These are phyloP conservation scores for Gavialis gangeticus DNA, from an alignment of 2,113 vertebrate genomes.

Conservation along the genomic window DNA sequence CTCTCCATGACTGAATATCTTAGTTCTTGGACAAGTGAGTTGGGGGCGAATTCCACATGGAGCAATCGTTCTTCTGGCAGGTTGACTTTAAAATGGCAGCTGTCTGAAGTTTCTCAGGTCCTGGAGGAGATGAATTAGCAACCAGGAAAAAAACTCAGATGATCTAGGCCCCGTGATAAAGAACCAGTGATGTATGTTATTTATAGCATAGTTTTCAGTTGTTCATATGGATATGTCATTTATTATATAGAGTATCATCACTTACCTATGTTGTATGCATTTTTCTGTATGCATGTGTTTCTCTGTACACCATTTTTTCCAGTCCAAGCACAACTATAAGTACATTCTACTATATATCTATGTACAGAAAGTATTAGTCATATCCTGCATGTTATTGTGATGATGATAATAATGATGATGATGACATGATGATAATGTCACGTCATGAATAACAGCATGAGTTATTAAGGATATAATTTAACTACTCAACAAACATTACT, in stretches of 20 bases:
- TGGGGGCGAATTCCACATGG: not conserved
- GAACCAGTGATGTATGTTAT: not conserved
- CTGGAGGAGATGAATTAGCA: not conserved
- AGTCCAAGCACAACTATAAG: not conserved
- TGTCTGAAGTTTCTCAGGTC: not conserved
- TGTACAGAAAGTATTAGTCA: not conserved
- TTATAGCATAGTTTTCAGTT: not conserved
- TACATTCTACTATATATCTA: not conserved
- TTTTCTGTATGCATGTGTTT: not conserved
- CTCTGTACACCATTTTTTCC: not conserved
- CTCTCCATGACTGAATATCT: not conserved
- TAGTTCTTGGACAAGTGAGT: not conserved
- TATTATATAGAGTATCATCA: not conserved
- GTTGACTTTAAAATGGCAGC: not conserved
- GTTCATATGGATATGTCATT: not conserved
- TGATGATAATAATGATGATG: not conserved
- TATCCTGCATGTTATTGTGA: accelerated
- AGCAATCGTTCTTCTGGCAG: not conserved
- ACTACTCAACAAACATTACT: not conserved
- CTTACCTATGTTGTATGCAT: accelerated
- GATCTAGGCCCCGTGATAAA: not conserved
- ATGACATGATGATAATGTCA: no score
- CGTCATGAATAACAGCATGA: not conserved
- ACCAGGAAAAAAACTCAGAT: not conserved
- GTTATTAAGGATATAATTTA: not conserved